Percentiles rank a stretch among this genome's conserved stretches.
These are phyloP conservation scores for Hyaena hyaena DNA, from an alignment of 2,113 vertebrate species.

Conservation along the genomic window DNA sequence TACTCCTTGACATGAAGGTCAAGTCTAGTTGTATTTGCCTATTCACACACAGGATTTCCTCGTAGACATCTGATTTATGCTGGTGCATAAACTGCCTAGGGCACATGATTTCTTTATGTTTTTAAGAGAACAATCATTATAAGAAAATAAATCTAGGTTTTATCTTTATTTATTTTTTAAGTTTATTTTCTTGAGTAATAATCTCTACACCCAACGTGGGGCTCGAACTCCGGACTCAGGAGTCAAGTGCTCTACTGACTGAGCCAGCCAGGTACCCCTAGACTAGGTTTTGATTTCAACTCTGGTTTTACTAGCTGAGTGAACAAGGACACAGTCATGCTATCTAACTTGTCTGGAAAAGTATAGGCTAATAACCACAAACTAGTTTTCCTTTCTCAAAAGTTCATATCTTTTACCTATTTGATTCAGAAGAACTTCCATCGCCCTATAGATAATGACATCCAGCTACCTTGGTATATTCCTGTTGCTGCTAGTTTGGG, in stretches of 20 bases:
- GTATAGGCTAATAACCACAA: fast-evolving
- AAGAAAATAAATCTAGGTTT: not conserved
- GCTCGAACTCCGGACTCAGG: not conserved
- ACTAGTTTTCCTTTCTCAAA: not conserved
- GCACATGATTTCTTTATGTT: not conserved
- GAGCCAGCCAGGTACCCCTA: not conserved
- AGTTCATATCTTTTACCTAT: not conserved
- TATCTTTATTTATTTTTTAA: not conserved
- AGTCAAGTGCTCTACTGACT: not conserved
- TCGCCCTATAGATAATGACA: too few relatives aligned
- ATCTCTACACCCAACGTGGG: not conserved
- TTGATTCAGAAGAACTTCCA: not conserved
- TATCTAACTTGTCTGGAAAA: not conserved
- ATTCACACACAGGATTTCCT: not conserved
- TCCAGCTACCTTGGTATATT: too few relatives aligned
- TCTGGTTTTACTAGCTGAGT: not conserved
- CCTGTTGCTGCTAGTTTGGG: not conserved
- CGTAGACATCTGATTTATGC: not conserved
- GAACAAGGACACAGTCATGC: not conserved
- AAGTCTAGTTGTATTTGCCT: too few relatives aligned
- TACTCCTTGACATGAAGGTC: too few relatives aligned
- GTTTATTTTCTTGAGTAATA: not conserved
- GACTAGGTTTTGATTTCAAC: not conserved
- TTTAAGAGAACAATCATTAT: not conserved
- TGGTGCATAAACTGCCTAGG: not conserved